These are phyloP conservation scores for Galerucella nymphaeae DNA, from an alignment of 2,888 invertebrate species.

Conservation along the genomic window DNA sequence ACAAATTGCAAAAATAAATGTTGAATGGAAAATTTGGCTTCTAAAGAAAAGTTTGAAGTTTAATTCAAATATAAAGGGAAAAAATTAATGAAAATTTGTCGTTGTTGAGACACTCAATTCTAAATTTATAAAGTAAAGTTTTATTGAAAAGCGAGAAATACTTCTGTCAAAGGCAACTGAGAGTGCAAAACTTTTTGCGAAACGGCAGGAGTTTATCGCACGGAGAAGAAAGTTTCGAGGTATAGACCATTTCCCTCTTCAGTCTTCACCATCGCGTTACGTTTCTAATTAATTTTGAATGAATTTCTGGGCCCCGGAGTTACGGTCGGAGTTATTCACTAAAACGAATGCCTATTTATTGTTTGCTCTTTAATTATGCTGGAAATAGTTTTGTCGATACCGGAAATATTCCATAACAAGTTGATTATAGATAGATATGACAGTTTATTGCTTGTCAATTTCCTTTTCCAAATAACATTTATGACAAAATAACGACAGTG, in stretches of 20 bases:
- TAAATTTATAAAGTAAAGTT: slow-evolving; percentile 28
- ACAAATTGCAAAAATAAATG: not conserved
- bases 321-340: slow-evolving; percentile 17
- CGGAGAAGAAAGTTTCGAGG: slow-evolving; percentile 18
- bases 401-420: not conserved
- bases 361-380: slow-evolving; percentile 13
- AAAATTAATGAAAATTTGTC: slow-evolving; percentile 31
- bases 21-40: not conserved
- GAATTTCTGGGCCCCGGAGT: slow-evolving; percentile 6
- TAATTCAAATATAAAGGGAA: slow-evolving; percentile 3
- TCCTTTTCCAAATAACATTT: too few relatives aligned
- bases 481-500: too few relatives aligned
- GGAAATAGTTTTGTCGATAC: not conserved
- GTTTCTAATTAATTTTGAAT: slow-evolving; percentile 25
- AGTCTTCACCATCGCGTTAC: not conserved
- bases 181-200: slow-evolving; percentile 24
- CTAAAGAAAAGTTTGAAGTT: slow-evolving; percentile 7
- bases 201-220: slow-evolving; percentile 23
- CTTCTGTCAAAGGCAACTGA: slow-evolving; percentile 30
- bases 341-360: slow-evolving; percentile 18
- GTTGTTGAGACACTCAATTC: slow-evolving; percentile 20
- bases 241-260: slow-evolving; percentile 11
- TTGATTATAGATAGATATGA: too few relatives aligned
- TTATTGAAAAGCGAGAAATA: slow-evolving; percentile 27
- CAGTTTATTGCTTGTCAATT: too few relatives aligned